Evolutionary conservation across 2,888 invertebrate species (phyloP).

Genomic region (Tryphoninae sp.): DNA sequence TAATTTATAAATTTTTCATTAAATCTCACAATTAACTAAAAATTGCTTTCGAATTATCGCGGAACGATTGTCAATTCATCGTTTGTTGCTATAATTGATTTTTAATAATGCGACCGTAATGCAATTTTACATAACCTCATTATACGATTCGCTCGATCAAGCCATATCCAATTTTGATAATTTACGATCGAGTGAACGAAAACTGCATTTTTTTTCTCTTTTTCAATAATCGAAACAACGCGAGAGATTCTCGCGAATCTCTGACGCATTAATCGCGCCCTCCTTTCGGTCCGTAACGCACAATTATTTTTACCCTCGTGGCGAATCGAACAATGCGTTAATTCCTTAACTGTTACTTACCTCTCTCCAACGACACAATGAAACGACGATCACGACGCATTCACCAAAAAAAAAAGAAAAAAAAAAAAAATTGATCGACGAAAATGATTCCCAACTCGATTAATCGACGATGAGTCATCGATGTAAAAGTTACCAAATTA

Average conservation of each 20-base stretch:
- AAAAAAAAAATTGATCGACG: conserved; percentile 18
- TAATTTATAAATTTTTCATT: too few relatives aligned
- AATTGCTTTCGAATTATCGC: too few relatives aligned
- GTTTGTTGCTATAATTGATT: too few relatives aligned
- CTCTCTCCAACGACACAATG: not conserved
- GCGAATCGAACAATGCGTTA: not conserved
- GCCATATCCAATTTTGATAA: not conserved
- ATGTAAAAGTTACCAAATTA: not conserved
- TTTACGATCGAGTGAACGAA: conserved; percentile 12
- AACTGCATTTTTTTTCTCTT: not conserved
- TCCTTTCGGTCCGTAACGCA: not conserved
- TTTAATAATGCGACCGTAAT: too few relatives aligned
- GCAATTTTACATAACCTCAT: not conserved
- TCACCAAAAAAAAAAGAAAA: not conserved
- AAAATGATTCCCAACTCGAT: conserved; percentile 17
- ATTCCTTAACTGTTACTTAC: conserved; percentile 34
- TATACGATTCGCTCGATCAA: too few relatives aligned
- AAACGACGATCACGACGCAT: not conserved
- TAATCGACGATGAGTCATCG: conserved; percentile 19
- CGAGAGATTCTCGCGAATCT: too few relatives aligned
- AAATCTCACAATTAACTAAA: too few relatives aligned
- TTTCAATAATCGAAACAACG: not conserved
- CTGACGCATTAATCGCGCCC: not conserved
- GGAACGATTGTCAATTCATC: too few relatives aligned
- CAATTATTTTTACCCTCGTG: conserved; percentile 34